These are phyloP conservation scores for Carassius carassius DNA, from an alignment of 2,113 vertebrate species.

Conservation along the genomic window DNA sequence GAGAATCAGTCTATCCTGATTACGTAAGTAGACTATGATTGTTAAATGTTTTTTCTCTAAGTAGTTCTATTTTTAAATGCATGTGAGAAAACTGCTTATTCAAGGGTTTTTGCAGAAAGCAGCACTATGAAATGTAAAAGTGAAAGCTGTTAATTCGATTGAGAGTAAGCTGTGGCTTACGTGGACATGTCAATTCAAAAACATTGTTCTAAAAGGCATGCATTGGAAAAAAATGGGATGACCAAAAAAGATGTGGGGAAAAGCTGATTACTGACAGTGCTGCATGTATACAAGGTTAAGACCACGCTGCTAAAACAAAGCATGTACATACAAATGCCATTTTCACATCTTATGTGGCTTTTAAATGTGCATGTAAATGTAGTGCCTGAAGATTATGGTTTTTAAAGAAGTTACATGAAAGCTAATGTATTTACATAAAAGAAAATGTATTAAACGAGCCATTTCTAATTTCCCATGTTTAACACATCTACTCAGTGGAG, in stretches of 20 bases:
- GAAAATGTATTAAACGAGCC: background rate
- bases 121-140: no score
- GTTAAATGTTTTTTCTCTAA: background rate
- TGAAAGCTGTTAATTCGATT: no score
- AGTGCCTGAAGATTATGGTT: background rate
- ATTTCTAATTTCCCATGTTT: background rate
- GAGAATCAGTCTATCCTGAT: conserved; percentile 86
- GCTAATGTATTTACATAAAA: background rate
- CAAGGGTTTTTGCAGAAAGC: no score
- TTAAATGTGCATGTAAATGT: background rate
- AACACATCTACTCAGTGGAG: conserved; percentile 65
- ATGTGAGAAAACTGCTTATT: no score
- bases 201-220: background rate
- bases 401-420: background rate
- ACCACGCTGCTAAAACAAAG: background rate
- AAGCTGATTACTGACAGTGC: background rate
- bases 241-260: background rate
- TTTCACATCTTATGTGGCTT: background rate
- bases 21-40: conserved; percentile 73
- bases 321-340: background rate
- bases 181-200: background rate
- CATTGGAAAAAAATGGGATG: no score
- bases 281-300: background rate
- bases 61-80: no score
- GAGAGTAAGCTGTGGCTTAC: background rate